These are phyloP conservation scores for Dicyrtomina minuta DNA, from an alignment of 2,888 invertebrate genomes.

Conservation along the genomic window DNA sequence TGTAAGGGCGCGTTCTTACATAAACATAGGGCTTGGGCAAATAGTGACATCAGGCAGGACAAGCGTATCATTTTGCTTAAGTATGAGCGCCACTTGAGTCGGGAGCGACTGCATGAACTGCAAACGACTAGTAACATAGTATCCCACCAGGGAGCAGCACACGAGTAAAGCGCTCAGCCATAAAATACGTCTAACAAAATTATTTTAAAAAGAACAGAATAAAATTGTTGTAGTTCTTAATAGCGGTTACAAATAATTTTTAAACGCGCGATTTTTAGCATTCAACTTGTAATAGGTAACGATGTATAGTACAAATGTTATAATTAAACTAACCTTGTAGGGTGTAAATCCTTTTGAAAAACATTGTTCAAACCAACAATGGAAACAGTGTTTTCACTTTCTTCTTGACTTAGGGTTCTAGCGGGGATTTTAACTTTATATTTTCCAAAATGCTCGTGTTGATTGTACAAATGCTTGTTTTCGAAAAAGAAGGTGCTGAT, in stretches of 20 bases:
- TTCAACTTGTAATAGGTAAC: no score
- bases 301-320: neutral
- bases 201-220: neutral
- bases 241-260: no score
- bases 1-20: neutral
- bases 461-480: no score
- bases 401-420: neutral
- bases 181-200: slow-evolving; percentile 14
- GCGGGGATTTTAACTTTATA: no score
- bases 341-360: slow-evolving; percentile 12
- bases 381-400: neutral
- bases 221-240: no score
- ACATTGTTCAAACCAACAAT: slow-evolving; percentile 24
- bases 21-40: slow-evolving; percentile 28
- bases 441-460: no score
- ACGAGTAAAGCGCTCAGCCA: slow-evolving; percentile 20
- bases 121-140: slow-evolving; percentile 36
- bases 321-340: neutral
- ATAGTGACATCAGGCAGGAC: slow-evolving; percentile 38
- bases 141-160: slow-evolving; percentile 34
- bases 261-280: no score
- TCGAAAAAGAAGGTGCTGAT: no score
- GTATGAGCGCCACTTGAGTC: slow-evolving; percentile 39
- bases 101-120: slow-evolving; percentile 33
- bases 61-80: slow-evolving; percentile 40